Base-by-base conservation (phyloP, 2,888 invertebrate genomes). In the Parochlus steinenii region DNA sequence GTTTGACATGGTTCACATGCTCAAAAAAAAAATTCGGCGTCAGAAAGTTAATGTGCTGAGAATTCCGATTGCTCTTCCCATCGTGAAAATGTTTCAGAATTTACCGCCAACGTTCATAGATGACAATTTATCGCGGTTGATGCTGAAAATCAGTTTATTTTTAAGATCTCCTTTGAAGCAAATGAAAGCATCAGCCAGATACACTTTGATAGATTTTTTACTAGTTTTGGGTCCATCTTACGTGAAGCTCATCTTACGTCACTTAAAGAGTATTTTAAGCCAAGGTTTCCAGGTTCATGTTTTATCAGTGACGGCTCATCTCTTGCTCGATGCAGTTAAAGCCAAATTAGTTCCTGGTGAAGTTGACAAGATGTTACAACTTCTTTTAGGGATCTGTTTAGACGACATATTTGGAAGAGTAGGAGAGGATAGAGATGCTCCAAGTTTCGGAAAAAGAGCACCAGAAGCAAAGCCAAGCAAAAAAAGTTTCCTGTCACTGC, bases 211-310 rank as follows among this genome's bases (percentile, higher is more conserved):
- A 45, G 83, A 87, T 56, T 83, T 93, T 17, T 80, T 90, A 74
- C 50, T 72, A 1, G 71, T 82, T 0, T 65, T 98, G 6, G 95
- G 95, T 0, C 73, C 87, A 0, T 59, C 69, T 11, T 87, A 87
- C 55, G 63, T 97, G 40, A 67, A 72, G 6, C 63, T 75, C 46
- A 57, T 95, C 14, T 55, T 95, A 8, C 71, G 72, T 40, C 89
- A 92, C 56, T 69, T 97, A 53, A 74, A 75, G 22, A 62, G 78
- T 4, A 58, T 86, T 14, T 63, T 97, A 35, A 83, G 75, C 0
- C 71, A 78, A 50, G 97, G 97, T 8, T 97, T 82, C 53, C 92
- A 93, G 65, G 74, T 87, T 3, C 95, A 97, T 49, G 93, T 97
- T 0, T 61, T 97, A 34, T 81, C 82, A 3, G 89, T 76, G 40